A percentile compares a stretch with the other conserved stretches of the same genome.
Evolutionary conservation across 2,888 invertebrate species (phyloP).

Genomic region (Tetragonisca angustula): DNA sequence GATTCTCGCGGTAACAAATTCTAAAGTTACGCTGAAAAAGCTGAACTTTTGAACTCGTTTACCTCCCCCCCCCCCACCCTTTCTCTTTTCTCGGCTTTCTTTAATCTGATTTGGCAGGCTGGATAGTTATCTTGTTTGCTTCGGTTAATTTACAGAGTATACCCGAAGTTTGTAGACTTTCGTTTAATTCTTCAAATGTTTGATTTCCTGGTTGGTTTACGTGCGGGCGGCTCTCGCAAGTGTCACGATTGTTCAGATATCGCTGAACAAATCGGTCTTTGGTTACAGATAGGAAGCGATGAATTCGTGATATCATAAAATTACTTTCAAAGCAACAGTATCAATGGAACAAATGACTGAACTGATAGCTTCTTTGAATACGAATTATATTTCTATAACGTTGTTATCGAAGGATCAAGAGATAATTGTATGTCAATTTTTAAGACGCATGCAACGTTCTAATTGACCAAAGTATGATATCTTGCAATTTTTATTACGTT

Average conservation of each 20-base stretch:
- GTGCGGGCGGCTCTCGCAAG: neutral
- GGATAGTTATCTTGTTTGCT: constrained; percentile 9
- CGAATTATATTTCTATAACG: neutral
- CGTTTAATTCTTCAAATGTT: constrained; percentile 32
- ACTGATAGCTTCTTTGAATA: too few relatives aligned
- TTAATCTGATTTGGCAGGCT: constrained; percentile 2
- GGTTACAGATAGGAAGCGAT: neutral
- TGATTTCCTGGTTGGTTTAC: neutral
- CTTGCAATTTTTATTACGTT: neutral
- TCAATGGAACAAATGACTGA: too few relatives aligned
- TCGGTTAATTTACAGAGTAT: constrained; percentile 5
- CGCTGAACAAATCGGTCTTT: neutral
- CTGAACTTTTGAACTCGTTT: neutral
- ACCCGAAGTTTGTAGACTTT: constrained; percentile 12
- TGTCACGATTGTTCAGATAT: neutral
- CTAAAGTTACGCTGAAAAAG: neutral
- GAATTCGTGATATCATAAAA: too few relatives aligned
- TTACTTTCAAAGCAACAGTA: too few relatives aligned
- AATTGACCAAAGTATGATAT: too few relatives aligned
- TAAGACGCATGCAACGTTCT: too few relatives aligned
- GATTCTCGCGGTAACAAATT: too few relatives aligned
- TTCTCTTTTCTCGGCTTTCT: neutral
- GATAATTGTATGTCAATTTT: neutral
- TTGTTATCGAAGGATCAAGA: neutral
- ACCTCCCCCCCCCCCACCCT: neutral